Conservation (phyloP, 2,797 vertebrate species). For the Otolemur crassicaudatus region DNA sequence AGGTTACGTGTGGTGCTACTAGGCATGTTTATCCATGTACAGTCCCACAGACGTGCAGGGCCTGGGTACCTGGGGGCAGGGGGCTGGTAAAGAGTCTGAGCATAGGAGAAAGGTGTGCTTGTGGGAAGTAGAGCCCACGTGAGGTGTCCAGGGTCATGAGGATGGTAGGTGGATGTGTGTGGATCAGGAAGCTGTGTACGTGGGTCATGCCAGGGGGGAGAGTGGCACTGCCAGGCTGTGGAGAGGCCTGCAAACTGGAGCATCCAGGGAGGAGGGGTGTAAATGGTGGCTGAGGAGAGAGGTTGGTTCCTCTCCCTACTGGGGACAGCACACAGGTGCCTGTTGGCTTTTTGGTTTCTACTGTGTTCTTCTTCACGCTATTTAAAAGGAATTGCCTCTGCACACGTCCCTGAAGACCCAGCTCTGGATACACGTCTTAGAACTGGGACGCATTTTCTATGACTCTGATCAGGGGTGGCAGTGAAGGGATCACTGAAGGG, state of each 20-base stretch:
- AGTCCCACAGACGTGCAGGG: background rate
- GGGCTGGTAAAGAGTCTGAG: background rate
- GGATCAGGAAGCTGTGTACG: background rate
- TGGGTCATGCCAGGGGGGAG: background rate
- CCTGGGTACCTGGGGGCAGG: background rate
- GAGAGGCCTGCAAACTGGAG: background rate
- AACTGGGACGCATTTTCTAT: background rate
- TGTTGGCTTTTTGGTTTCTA: background rate
- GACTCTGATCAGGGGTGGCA: background rate
- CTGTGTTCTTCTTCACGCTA: background rate
- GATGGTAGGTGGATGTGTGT: background rate
- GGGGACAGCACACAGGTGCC: background rate
- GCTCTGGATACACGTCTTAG: background rate
- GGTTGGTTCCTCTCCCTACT: background rate
- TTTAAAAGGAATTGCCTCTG: background rate
- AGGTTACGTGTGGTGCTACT: background rate
- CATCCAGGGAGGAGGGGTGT: background rate
- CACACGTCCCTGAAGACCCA: background rate
- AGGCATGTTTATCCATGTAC: background rate
- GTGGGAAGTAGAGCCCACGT: background rate
- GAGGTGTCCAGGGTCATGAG: background rate
- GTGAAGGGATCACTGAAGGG: background rate
- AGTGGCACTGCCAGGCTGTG: background rate
- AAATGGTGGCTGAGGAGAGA: background rate
- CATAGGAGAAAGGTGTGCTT: background rate